phyloP scores from a whole-genome alignment of 1,140 invertebrate genomes.

The Metopolophium dirhodum region DNA sequence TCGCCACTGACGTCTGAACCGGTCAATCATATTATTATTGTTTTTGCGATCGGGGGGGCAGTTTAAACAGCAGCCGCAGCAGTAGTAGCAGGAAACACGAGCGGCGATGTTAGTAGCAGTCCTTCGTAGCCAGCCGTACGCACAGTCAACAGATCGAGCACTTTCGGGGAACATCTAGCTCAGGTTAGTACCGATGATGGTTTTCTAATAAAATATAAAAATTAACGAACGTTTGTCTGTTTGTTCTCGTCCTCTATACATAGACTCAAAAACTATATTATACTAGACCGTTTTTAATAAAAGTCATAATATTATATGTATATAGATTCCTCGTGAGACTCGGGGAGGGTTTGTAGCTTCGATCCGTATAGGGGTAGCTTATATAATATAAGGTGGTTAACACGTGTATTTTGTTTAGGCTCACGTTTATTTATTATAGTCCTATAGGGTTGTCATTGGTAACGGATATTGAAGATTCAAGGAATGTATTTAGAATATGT shows the following conservation, averaged over 20 bases:
- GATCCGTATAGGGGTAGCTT: no score
- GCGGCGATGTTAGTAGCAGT: background rate
- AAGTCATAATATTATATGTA: no score
- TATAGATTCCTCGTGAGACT: no score
- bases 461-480: no score
- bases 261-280: no score
- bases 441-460: no score
- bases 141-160: background rate
- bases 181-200: background rate
- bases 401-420: no score
- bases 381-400: no score
- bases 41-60: background rate
- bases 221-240: background rate
- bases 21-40: background rate
- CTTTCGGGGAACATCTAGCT: background rate
- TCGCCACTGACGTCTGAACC: background rate
- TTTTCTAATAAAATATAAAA: background rate
- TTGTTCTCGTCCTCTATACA: background rate
- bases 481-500: no score
- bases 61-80: background rate
- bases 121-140: background rate
- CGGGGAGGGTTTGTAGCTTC: no score
- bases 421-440: no score
- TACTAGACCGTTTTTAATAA: no score
- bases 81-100: background rate